phyloP scores from a whole-genome alignment of 2,113 vertebrate genomes.

The Rhabdornis inornatus region DNA sequence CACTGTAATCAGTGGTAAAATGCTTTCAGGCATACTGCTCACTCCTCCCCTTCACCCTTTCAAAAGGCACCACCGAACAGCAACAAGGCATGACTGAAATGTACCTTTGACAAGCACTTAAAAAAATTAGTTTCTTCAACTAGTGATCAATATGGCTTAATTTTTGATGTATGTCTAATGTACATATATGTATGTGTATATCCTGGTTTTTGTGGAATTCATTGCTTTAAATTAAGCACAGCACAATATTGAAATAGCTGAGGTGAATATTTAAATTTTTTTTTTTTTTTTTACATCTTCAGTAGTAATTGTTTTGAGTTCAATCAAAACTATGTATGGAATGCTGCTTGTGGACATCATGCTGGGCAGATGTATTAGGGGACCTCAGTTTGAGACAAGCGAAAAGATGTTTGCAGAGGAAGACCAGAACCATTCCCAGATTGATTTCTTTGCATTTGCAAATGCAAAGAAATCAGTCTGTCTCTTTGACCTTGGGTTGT shows the following conservation, averaged over 20 bases:
- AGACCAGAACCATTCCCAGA: neutral
- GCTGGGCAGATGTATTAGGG: neutral
- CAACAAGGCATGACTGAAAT: neutral
- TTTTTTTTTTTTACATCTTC: neutral
- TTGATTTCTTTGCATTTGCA: neutral
- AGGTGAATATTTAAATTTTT: neutral
- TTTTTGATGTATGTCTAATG: neutral
- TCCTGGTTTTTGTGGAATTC: neutral
- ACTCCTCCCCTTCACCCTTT: neutral
- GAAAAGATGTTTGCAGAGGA: neutral
- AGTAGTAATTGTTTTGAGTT: neutral
- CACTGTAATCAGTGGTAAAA: neutral
- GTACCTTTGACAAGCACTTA: neutral
- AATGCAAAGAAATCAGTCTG: neutral
- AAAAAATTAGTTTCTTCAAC: neutral
- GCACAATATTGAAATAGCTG: neutral
- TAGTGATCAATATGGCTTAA: neutral
- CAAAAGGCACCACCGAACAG: neutral
- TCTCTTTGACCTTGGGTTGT: neutral
- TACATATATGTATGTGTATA: neutral
- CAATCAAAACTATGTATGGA: neutral
- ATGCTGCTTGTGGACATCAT: neutral
- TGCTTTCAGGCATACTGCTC: neutral
- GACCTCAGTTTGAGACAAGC: neutral
- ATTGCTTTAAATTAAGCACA: neutral